phyloP scores from a whole-genome alignment of 1,140 invertebrate genomes.

The Branchinecta lynchi region DNA sequence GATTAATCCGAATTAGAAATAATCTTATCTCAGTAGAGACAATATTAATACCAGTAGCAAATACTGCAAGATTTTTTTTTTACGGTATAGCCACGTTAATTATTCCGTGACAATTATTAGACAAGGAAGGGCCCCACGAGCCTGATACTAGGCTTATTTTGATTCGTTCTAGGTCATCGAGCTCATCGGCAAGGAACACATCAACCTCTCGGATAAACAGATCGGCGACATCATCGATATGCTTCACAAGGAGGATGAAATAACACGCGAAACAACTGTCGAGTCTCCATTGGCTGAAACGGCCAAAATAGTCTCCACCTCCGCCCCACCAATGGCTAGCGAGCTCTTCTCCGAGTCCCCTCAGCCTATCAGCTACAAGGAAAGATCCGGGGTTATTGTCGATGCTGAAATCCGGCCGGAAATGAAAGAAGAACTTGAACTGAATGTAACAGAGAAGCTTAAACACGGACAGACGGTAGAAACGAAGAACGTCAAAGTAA shows the following conservation, averaged over 20 bases:
- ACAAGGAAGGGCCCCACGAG: too few species aligned
- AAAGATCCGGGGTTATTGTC: not conserved
- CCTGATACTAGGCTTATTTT: too few species aligned
- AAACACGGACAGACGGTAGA: not conserved
- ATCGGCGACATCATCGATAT: not conserved
- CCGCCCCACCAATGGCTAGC: not conserved
- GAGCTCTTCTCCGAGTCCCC: not conserved
- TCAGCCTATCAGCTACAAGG: not conserved
- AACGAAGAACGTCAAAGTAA: not conserved
- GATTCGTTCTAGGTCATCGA: not conserved
- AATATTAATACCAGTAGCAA: too few species aligned
- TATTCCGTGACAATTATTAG: too few species aligned
- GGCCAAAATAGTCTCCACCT: not conserved
- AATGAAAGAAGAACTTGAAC: not conserved
- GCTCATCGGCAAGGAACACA: slow-evolving; percentile 5
- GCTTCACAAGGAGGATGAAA: slow-evolving; percentile 11
- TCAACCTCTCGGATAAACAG: slow-evolving; percentile 10
- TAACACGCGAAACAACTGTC: not conserved
- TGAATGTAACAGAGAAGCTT: not conserved
- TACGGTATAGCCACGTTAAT: too few species aligned
- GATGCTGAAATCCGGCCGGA: not conserved
- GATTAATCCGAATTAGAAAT: too few species aligned
- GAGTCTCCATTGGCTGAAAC: not conserved
- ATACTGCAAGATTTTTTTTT: too few species aligned
- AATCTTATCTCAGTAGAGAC: too few species aligned